Evolutionary conservation across 2,113 vertebrate species (phyloP), one percentile per base, ranked within the genome.

Genomic region (Myiagra hebetior): DNA sequence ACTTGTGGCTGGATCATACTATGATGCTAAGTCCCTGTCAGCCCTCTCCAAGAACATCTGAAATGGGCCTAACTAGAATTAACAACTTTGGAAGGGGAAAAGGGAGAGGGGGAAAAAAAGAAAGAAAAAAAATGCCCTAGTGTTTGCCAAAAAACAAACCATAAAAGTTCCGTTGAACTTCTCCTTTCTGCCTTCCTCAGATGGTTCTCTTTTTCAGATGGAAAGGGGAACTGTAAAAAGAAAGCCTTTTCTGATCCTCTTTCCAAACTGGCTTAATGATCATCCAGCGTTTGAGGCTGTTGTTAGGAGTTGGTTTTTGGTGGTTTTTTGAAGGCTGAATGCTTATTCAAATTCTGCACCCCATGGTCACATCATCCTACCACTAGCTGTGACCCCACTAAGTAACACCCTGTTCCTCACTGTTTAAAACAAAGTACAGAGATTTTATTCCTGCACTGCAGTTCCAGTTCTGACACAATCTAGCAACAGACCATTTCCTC

Each of bases 171-270:
- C 7, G 47, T 91, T 95, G 47, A 94, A 96, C 95, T 97, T 96
- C 95, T 93, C 83, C 73, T 93, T 96, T 96, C 88, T 68, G 72
- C 44, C 47, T 85, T 94, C 49, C 76, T 92, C 90, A 84, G 59
- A 85, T 49, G 27, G 93, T 96, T 97, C 96, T 97, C 91, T 77
- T 95, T 94, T 96, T 95, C 85, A 93, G 64, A 93, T 68, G 90
- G 93, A 96, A 96, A 96, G 91, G 64, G 88, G 96, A 97, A 97
- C 85, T 84, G 56, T 50, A 70, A 75, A 86, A 95, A 93, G 59
- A 95, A n/a, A 90, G 52, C 70, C 76, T 89, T 84, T 44, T 93
- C 90, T 96, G 79, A 97, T 94, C 63, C 92, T 93, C 93, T 96
- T 97, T 96, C 92, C 95, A 92, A 86, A 95, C 52, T 37, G 64